phyloP scores from a whole-genome alignment of 2,797 vertebrate species.

The Triplophysa bombifrons region DNA sequence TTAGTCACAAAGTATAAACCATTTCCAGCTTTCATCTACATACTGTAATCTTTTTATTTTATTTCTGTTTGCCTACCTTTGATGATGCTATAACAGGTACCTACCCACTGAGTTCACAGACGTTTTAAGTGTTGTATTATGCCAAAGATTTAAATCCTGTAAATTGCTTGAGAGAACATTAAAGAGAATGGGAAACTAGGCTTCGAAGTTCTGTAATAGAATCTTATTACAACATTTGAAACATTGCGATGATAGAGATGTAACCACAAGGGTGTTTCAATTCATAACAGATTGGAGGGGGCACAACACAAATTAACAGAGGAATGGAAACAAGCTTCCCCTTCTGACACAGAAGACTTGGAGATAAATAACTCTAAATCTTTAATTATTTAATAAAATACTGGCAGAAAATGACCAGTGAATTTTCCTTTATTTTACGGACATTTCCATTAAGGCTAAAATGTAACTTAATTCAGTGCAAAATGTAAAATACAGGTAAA shows the following conservation, averaged over 20 bases:
- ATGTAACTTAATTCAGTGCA: too few relatives aligned
- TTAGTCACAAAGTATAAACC: not conserved
- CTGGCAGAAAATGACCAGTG: too few relatives aligned
- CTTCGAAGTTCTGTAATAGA: slow-evolving; percentile 16
- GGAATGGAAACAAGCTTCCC: not conserved
- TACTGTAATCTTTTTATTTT: not conserved
- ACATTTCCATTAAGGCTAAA: too few relatives aligned
- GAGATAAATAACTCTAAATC: not conserved
- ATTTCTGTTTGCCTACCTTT: slow-evolving; percentile 12
- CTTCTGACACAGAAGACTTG: slow-evolving; percentile 3
- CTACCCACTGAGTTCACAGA: slow-evolving; percentile 4
- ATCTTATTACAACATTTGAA: slow-evolving; percentile 1
- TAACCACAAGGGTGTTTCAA: slow-evolving; percentile 7
- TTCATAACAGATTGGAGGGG: not conserved
- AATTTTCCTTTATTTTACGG: too few relatives aligned
- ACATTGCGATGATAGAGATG: not conserved
- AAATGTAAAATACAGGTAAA: too few relatives aligned
- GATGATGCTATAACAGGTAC: not conserved
- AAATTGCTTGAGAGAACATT: slow-evolving; percentile 23
- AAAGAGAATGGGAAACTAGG: slow-evolving; percentile 10
- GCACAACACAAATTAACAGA: slow-evolving; percentile 5
- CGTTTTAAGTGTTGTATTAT: slow-evolving; percentile 20
- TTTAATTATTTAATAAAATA: not conserved
- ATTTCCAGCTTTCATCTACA: not conserved
- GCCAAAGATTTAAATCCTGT: not conserved